Conservation (phyloP, 2,888 invertebrate genomes). For the Idaea aversata region DNA sequence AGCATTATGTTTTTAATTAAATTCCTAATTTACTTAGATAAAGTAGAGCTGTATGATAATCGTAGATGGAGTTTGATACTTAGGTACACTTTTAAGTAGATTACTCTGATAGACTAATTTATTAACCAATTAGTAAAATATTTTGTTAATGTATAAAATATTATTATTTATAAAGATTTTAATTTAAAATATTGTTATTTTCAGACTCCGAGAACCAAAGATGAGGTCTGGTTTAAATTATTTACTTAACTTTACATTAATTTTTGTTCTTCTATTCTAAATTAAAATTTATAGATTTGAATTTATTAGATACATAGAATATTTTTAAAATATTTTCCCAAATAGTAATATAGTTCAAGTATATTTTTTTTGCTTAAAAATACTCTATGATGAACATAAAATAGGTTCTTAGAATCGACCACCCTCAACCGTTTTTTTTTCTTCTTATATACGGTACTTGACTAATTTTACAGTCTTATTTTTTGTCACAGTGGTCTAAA, state of each 20-base stretch:
- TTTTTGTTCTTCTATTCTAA: background rate
- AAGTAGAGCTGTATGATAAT: background rate
- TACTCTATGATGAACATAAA: no score
- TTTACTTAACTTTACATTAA: constrained; percentile 3
- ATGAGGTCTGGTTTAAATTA: constrained; percentile 28
- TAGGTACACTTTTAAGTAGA: no score
- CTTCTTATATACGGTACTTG: constrained; percentile 7
- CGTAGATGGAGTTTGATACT: no score
- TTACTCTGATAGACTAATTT: no score
- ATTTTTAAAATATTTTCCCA: no score
- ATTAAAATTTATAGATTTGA: no score
- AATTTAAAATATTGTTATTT: constrained; percentile 24
- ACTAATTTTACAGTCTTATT: constrained; percentile 13
- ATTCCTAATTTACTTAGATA: background rate
- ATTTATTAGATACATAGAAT: no score
- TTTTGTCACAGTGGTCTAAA: constrained; percentile 36
- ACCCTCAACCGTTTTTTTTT: background rate
- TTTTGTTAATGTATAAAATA: no score
- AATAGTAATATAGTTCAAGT: no score
- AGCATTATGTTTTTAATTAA: constrained; percentile 1
- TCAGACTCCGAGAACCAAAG: constrained; percentile 50
- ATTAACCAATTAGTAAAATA: no score
- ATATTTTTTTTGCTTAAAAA: no score
- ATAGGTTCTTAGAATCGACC: background rate
- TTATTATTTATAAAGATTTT: no score